Percentiles rank a stretch among this genome's conserved stretches.
These are phyloP conservation scores for Epistrophe eligans DNA, from an alignment of 2,888 invertebrate species.

Conservation along the genomic window DNA sequence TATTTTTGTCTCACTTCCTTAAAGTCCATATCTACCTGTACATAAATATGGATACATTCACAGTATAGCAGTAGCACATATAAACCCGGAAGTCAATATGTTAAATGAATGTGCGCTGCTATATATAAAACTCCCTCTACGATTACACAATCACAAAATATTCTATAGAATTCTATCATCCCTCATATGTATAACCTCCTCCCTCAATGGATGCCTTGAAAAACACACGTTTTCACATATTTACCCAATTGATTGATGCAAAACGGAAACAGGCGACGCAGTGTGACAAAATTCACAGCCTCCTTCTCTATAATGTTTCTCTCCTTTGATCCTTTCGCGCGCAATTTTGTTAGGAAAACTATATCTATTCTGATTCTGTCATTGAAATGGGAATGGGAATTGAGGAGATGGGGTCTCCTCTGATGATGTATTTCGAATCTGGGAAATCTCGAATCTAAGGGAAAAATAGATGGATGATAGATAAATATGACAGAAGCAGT, in stretches of 20 bases:
- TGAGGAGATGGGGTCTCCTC: background rate
- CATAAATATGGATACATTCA: background rate
- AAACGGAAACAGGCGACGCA: slow-evolving; percentile 56
- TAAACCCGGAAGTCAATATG: slow-evolving; percentile 55
- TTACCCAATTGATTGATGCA: slow-evolving; percentile 73
- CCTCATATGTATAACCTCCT: too few species aligned
- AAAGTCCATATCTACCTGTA: background rate
- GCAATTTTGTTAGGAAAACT: slow-evolving; percentile 26
- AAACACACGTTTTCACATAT: slow-evolving; percentile 42
- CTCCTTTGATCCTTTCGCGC: slow-evolving; percentile 19
- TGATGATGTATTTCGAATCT: slow-evolving; percentile 18
- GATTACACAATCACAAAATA: slow-evolving; percentile 57
- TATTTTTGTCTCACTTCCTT: slow-evolving; percentile 41
- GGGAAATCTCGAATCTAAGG: slow-evolving; percentile 26
- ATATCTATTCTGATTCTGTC: background rate
- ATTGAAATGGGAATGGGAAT: background rate
- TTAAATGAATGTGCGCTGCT: slow-evolving; percentile 10
- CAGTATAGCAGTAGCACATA: background rate
- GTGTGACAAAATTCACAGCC: slow-evolving; percentile 58
- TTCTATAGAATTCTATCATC: background rate
- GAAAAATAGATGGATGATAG: slow-evolving; percentile 66
- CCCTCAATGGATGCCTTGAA: background rate
- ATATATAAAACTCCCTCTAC: slow-evolving; percentile 12
- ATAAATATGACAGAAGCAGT: slow-evolving; percentile 68
- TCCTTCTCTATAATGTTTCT: background rate